Conservation (phyloP, 2,888 invertebrate genomes). For the Iphiclides podalirius region DNA sequence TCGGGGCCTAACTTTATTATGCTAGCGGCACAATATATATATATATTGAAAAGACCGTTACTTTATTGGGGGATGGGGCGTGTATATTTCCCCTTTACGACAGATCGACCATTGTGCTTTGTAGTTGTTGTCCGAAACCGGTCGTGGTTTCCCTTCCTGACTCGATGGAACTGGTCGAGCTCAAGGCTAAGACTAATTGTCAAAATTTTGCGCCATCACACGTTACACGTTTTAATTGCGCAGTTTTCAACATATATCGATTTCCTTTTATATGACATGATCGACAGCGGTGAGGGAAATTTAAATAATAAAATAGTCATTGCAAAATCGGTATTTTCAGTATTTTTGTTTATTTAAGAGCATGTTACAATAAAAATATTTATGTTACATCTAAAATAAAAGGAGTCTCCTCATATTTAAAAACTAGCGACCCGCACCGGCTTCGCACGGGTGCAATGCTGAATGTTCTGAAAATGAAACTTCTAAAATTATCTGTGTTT, state of each 20-base stretch:
- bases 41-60: constrained; percentile 15
- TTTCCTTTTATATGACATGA: background rate
- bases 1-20: constrained; percentile 41
- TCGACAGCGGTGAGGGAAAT: too few relatives aligned
- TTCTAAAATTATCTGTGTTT: too few relatives aligned
- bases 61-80: constrained; percentile 45
- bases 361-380: too few relatives aligned
- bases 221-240: constrained; percentile 8
- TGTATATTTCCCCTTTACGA: constrained; percentile 56
- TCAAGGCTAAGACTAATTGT: constrained; percentile 45
- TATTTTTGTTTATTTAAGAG: too few relatives aligned
- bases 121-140: constrained; percentile 45
- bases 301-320: too few relatives aligned
- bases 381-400: too few relatives aligned
- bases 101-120: constrained; percentile 49
- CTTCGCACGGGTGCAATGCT: too few relatives aligned
- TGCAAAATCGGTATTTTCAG: too few relatives aligned
- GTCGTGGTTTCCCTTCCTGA: constrained; percentile 52
- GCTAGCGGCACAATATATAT: constrained; percentile 39
- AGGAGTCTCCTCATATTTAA: too few relatives aligned
- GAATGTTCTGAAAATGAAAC: too few relatives aligned
- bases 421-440: too few relatives aligned
- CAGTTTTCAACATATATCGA: background rate
- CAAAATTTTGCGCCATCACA: constrained; percentile 27
- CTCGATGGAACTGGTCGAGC: constrained; percentile 37